Base-by-base conservation (phyloP, 2,113 vertebrate species). In the Vombatus ursinus region DNA sequence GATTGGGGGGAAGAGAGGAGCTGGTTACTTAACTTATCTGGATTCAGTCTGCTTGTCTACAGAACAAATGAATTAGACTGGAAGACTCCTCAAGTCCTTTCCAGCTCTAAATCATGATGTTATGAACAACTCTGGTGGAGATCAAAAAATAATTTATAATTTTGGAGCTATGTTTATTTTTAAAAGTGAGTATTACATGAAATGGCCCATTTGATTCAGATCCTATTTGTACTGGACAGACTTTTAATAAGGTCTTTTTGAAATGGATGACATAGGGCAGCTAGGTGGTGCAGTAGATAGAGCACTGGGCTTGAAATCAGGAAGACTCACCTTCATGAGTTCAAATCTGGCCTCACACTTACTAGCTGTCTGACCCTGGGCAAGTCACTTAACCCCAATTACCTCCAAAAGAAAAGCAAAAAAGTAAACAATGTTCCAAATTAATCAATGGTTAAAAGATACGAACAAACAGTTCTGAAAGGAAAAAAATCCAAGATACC, bases 151-250 rank as follows among this genome's bases (percentile, higher is more conserved):
- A 84, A 44, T 44, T 84, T 84, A 4, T 23, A 92, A 96, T 61
- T 95, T 95, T 94, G 93, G 96, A 94, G 57, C 51, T 89, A 97
- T 92, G 52, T 52, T 6, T 44, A 95, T 89, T 28, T 94, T 94
- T 47, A 94, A 96, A 97, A 95, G 47, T 50, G 5, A 94, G 95
- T 11, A 96, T 31, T 93, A 94, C 12, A 92, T 93, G 95, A 94
- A 94, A 92, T 9, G 92, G 92, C 1, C 8, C 61, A 37, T 92
- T 96, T 93, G 93, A 49, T 94, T n/a, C 49, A 44, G 6, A 84
- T 84, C 2, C 68, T 11, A 84, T 8, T 23, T 44, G 12, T 68
- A 68, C 1, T 68, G 31, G 3, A 22, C 19, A 44, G 1, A 77
- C 68, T 77, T 77, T 77, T 44, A 68, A 37, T n/a, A 31, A n/a